These are phyloP conservation scores for Ageneiosus marmoratus DNA, from an alignment of 2,113 vertebrate species.

Conservation along the genomic window DNA sequence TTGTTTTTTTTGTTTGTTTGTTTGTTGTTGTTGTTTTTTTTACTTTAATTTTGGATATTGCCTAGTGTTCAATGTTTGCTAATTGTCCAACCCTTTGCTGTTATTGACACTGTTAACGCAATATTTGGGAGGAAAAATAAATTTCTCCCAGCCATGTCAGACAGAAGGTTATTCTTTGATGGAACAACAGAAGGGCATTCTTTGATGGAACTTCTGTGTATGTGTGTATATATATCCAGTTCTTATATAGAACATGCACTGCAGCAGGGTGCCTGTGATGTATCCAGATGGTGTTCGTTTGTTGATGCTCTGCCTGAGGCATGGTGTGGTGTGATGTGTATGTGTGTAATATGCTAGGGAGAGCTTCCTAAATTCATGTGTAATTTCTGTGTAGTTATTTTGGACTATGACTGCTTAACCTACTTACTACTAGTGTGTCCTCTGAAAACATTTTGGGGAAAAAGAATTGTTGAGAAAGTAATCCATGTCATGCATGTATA, in stretches of 20 bases:
- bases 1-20: too few species aligned
- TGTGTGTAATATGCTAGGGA: background rate
- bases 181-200: too few species aligned
- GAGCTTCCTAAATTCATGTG: background rate
- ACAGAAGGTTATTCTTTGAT: too few species aligned
- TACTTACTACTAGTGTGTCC: background rate
- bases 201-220: too few species aligned
- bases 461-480: background rate
- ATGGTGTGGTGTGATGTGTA: slow-evolving; percentile 27
- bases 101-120: too few species aligned
- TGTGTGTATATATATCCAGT: slow-evolving; percentile 5
- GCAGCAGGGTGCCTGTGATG: slow-evolving; percentile 25
- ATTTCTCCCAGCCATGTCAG: too few species aligned
- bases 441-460: background rate
- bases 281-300: slow-evolving; percentile 31
- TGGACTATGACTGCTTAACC: background rate
- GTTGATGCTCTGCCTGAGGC: slow-evolving; percentile 20
- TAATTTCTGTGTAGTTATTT: background rate
- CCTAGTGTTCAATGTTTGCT: too few species aligned
- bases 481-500: background rate
- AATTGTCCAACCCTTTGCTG: too few species aligned
- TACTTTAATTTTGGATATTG: too few species aligned
- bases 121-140: too few species aligned
- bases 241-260: background rate
- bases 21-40: too few species aligned